Conservation (phyloP, 1,140 invertebrate genomes). For the Yoshiicerus persimilis region DNA sequence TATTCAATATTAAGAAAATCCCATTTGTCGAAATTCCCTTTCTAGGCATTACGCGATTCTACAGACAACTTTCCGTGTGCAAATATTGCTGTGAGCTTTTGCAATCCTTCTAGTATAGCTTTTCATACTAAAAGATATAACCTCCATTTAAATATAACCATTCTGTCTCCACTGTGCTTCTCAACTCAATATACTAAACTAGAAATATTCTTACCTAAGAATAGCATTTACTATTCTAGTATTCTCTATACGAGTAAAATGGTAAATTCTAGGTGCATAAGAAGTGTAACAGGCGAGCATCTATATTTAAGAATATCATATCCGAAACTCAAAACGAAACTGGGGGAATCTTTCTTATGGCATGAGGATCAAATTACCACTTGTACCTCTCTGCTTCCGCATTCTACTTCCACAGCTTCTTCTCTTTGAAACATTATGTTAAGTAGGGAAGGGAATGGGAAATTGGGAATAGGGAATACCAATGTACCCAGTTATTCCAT, state of each 20-base stretch:
- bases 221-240: neutral
- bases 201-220: neutral
- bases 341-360: neutral
- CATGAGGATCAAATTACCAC: constrained; percentile 16
- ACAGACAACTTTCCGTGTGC: neutral
- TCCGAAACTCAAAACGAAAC: neutral
- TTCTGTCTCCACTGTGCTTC: no score
- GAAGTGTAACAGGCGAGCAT: no score
- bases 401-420: neutral
- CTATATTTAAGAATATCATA: neutral
- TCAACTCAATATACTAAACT: no score
- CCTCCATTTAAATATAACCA: no score
- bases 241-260: neutral
- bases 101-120: no score
- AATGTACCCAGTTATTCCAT: neutral
- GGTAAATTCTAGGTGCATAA: no score
- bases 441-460: neutral
- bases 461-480: neutral
- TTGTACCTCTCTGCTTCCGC: neutral
- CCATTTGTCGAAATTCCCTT: neutral
- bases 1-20: constrained; percentile 5
- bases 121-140: neutral
- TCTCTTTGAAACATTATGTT: constrained; percentile 1
- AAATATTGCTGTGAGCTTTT: neutral
- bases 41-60: neutral